phyloP scores from a whole-genome alignment of 2,113 vertebrate genomes.

The Lepidothrix coronata region DNA sequence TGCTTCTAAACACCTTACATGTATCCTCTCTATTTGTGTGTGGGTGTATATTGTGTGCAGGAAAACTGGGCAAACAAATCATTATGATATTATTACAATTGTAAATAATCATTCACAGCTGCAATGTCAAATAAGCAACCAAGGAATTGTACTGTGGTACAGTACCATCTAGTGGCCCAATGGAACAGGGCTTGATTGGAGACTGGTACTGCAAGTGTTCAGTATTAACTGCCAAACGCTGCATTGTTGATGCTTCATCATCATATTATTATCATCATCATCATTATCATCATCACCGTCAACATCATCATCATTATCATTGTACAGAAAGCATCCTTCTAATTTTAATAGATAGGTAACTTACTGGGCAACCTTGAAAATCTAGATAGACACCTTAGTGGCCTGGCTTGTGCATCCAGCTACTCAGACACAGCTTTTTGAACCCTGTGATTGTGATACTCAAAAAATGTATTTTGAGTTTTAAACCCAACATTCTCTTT shows the following conservation, averaged over 20 bases:
- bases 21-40: neutral
- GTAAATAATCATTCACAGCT: neutral
- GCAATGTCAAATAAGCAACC: neutral
- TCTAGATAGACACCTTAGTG: neutral
- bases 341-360: neutral
- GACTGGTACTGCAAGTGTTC: neutral
- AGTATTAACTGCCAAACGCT: neutral
- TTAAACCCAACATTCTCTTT: neutral
- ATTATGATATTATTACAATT: neutral
- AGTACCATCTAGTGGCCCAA: slow-evolving; percentile 67
- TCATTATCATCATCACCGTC: neutral
- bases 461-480: neutral
- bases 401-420: neutral
- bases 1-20: neutral
- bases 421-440: neutral
- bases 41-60: neutral
- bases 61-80: neutral
- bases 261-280: neutral
- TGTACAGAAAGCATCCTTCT: neutral
- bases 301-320: neutral
- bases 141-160: neutral
- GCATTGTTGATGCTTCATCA: neutral
- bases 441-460: neutral
- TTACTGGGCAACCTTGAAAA: neutral
- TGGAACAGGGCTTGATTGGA: neutral